Base-by-base conservation (phyloP, 1,140 invertebrate genomes). In the Lucilia sericata region DNA sequence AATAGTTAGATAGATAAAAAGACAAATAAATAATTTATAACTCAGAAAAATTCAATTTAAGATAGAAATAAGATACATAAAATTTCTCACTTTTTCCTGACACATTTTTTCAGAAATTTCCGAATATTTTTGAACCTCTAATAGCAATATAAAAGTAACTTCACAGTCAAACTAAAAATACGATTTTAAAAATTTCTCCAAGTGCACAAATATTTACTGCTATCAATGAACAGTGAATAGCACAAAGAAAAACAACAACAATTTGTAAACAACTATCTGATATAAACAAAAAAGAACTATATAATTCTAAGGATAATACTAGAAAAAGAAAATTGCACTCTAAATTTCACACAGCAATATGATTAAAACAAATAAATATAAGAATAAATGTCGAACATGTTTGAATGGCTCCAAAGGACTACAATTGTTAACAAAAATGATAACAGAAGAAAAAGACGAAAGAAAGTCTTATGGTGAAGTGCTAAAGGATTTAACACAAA, bases 381-480 rank as follows among this genome's bases (percentile, higher is more conserved):
- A 60, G 42, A 78, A 78, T 42, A 78, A 78, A 47, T 78, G 75
- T n/a, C 75, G 75, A 12, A 82, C 55, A 55, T 82, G 47, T 13
- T 60, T 60, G 12, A 55, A 34, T 34, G 75, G 75, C 36, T 19
- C 36, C 14, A 78, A 78, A 19, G 36, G 14, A 19, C 2, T 47
- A 36, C 36, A 78, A 42, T 19, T 19, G 75, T 34, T 42, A 30
- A 47, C 75, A 5, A 78, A 78, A 78, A 42, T 78, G 36, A 42
- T 42, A n/a, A 78, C 34, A 42, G 75, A 42, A 5, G 75, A 78
- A n/a, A n/a, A 60, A 60, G 55, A 60, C 1, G 55, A 60, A 60
- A 60, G 12, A n/a, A 78, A 78, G 47, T 42, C 34, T 19, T 78
- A 78, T 47, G 42, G 34, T 12, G 75, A 78, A 78, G 17, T 78